These are phyloP conservation scores for Ormyrus nitidulus DNA, from an alignment of 2,888 invertebrate species.

Conservation along the genomic window DNA sequence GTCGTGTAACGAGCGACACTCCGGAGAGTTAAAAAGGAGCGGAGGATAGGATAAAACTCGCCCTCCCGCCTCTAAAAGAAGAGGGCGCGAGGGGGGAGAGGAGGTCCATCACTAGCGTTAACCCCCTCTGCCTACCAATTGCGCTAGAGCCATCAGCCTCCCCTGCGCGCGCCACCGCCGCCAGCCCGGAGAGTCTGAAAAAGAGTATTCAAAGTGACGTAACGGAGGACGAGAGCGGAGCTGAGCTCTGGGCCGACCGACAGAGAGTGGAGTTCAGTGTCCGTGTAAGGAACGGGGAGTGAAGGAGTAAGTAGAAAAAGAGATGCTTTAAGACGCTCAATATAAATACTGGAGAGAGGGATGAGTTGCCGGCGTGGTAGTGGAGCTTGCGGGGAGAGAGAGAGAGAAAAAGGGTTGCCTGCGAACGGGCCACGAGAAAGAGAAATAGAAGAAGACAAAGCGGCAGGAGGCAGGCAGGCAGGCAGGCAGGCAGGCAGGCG, in stretches of 20 bases:
- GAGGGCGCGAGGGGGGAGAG: conserved; percentile 11
- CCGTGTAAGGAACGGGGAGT: neutral
- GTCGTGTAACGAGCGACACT: conserved; percentile 55
- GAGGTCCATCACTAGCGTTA: conserved; percentile 46
- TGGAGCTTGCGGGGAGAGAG: conserved; percentile 55
- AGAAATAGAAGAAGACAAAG: conserved; percentile 59
- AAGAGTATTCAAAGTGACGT: conserved; percentile 74
- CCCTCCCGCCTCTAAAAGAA: conserved; percentile 26
- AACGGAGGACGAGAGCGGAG: conserved; percentile 60
- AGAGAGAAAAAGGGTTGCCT: conserved; percentile 74
- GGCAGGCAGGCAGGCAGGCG: conserved; percentile 35
- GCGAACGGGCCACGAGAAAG: conserved; percentile 58
- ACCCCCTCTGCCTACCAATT: conserved; percentile 56
- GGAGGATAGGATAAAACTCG: conserved; percentile 53
- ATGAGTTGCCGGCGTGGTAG: conserved; percentile 27
- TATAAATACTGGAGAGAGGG: conserved; percentile 69
- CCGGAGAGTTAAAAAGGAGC: conserved; percentile 54
- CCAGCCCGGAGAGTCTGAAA: neutral
- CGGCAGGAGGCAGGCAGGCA: conserved; percentile 55
- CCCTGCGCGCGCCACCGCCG: neutral
- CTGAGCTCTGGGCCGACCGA: conserved; percentile 46
- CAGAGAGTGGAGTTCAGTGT: conserved; percentile 52
- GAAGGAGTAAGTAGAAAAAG: conserved; percentile 62
- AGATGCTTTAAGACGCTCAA: conserved; percentile 76
- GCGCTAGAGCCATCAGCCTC: conserved; percentile 63